These are phyloP conservation scores for Psilanteris sp. DNA, from an alignment of 1,140 invertebrate genomes.

Conservation along the genomic window DNA sequence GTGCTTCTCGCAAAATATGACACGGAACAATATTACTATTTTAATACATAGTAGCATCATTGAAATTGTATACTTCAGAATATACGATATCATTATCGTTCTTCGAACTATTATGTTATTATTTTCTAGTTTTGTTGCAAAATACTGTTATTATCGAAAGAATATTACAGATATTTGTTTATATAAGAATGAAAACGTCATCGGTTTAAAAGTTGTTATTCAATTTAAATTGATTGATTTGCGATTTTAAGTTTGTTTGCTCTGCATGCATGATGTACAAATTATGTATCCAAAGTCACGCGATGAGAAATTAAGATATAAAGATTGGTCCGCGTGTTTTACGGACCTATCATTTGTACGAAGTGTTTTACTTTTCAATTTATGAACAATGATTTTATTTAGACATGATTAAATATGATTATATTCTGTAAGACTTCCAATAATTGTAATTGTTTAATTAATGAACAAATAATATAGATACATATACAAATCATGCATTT, in stretches of 20 bases:
- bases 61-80: constrained; percentile 43
- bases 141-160: constrained; percentile 7
- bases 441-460: too few species aligned
- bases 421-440: too few species aligned
- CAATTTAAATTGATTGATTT: constrained; percentile 15
- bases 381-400: too few species aligned
- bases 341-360: too few species aligned
- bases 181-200: constrained; percentile 31
- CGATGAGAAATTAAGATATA: too few species aligned
- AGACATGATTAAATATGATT: too few species aligned
- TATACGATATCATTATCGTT: constrained; percentile 31
- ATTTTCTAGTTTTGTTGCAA: constrained; percentile 11
- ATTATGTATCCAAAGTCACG: too few species aligned
- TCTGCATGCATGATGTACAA: too few species aligned
- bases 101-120: constrained; percentile 25
- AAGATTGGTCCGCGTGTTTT: too few species aligned
- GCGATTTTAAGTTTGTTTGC: constrained; percentile 15
- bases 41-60: constrained; percentile 29
- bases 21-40: constrained; percentile 35
- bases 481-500: too few species aligned
- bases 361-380: too few species aligned
- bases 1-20: constrained; percentile 39
- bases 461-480: too few species aligned
- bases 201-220: constrained; percentile 24
- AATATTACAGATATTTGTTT: constrained; percentile 29